phyloP scores from a whole-genome alignment of 2,113 vertebrate species.

The Eidolon helvum region DNA sequence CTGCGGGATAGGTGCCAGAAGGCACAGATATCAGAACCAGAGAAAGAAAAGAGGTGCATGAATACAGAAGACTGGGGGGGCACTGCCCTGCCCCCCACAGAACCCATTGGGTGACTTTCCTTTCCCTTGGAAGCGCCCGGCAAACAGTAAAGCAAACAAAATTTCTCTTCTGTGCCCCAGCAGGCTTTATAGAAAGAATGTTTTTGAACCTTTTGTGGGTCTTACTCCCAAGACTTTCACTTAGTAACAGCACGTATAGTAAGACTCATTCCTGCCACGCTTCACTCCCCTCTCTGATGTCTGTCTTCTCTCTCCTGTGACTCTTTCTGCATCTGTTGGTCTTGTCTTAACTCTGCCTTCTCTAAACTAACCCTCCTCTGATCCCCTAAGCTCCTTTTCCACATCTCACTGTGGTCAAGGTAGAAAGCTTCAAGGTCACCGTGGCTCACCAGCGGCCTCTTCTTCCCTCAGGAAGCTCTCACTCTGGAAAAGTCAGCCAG shows the following conservation, averaged over 20 bases:
- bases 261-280: background rate
- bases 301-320: background rate
- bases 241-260: fast-evolving
- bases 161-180: background rate
- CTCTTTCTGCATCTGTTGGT: background rate
- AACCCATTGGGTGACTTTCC: background rate
- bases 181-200: background rate
- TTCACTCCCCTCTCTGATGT: background rate
- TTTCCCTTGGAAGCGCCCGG: background rate
- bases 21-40: background rate
- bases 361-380: slow-evolving; percentile 8
- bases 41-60: background rate
- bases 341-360: background rate
- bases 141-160: background rate
- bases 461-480: background rate
- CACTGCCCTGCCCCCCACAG: background rate
- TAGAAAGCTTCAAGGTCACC: background rate
- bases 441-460: background rate
- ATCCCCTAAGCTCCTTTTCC: background rate
- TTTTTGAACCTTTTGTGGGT: background rate
- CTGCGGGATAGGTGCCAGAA: background rate
- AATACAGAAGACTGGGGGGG: background rate
- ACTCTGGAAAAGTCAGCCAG: background rate
- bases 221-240: background rate
- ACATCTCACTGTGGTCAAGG: background rate